Conservation (phyloP, 2,113 vertebrate genomes). For the Toxotes jaculatrix region DNA sequence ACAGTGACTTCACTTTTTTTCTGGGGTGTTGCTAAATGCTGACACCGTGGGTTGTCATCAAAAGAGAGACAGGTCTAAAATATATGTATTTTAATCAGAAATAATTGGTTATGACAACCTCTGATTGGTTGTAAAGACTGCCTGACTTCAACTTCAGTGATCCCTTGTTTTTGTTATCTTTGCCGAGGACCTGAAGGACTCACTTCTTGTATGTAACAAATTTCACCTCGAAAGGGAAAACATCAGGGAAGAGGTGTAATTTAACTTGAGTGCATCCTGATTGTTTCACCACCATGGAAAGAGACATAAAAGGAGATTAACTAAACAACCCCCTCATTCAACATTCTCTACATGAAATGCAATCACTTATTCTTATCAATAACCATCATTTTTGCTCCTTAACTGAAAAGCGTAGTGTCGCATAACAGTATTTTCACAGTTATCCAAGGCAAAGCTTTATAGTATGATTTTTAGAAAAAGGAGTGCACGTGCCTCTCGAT, state of each 20-base stretch:
- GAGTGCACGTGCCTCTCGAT: background rate
- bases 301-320: background rate
- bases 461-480: background rate
- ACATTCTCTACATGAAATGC: background rate
- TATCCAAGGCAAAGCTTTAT: background rate
- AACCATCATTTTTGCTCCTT: background rate
- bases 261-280: background rate
- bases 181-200: background rate
- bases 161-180: background rate
- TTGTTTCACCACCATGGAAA: slow-evolving; percentile 2
- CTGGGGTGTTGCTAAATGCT: background rate
- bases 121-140: background rate
- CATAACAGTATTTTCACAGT: background rate
- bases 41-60: background rate
- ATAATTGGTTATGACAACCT: too few species aligned
- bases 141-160: background rate
- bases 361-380: background rate
- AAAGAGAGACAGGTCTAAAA: background rate
- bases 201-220: background rate
- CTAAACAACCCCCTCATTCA: background rate
- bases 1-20: background rate
- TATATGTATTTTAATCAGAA: background rate
- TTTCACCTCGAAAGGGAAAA: background rate
- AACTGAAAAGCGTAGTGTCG: background rate
- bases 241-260: background rate